Evolutionary conservation across 2,888 invertebrate species (phyloP).

Genomic region (Stomorhina lunata): DNA sequence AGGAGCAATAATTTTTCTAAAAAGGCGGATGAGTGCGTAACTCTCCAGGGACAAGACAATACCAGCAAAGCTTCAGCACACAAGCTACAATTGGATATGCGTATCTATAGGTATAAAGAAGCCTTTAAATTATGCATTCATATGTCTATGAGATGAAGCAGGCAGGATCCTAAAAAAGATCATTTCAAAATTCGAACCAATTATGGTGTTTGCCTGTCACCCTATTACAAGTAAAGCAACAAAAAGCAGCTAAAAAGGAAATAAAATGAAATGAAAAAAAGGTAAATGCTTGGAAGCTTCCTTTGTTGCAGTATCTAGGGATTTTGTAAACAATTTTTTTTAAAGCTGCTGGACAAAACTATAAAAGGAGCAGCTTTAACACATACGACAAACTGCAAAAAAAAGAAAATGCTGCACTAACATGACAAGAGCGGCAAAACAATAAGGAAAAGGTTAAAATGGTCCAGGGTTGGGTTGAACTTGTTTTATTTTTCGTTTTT

Average conservation of each 20-base stretch:
- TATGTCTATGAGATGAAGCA: background rate
- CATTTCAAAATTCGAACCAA: constrained; percentile 46
- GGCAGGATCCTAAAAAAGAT: constrained; percentile 1
- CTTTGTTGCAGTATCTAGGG: constrained; percentile 8
- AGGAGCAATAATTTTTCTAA: constrained; percentile 47
- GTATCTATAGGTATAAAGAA: too few species aligned
- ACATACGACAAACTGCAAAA: background rate
- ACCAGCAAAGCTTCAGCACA: too few species aligned
- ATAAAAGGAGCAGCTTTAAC: constrained; percentile 43
- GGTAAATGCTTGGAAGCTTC: background rate
- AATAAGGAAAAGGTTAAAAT: constrained; percentile 47
- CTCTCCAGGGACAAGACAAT: constrained; percentile 56
- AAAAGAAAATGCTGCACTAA: background rate
- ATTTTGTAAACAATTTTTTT: background rate
- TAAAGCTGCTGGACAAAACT: background rate
- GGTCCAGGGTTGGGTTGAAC: constrained; percentile 53
- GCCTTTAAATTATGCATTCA: constrained; percentile 53
- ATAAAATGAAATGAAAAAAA: background rate
- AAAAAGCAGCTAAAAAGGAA: constrained; percentile 15
- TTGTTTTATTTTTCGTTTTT: constrained; percentile 21
- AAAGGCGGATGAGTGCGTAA: constrained; percentile 59
- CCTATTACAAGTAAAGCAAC: constrained; percentile 34
- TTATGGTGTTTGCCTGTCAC: constrained; percentile 63
- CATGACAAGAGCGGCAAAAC: constrained; percentile 57
- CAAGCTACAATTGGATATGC: constrained; percentile 57